Base-by-base conservation (phyloP, 2,113 vertebrate species). In the Gallinago paraguaiae region DNA sequence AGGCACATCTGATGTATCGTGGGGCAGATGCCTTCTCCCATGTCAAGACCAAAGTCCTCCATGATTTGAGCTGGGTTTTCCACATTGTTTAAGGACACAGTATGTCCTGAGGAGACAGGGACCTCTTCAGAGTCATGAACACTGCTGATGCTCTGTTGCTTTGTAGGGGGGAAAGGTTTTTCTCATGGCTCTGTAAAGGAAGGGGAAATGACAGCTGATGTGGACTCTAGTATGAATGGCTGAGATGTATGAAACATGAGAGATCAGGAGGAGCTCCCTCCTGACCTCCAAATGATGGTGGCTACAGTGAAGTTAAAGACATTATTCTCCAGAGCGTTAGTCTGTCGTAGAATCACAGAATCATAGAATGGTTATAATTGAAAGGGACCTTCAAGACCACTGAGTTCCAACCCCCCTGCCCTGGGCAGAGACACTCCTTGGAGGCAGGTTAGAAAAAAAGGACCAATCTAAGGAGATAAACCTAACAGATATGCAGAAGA, bases 1-100 rank as follows among this genome's bases (percentile, higher is more conserved):
- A 35, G 68, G 51, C 9, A 3, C 20, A 11, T 51, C 48, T 68
- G 1, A 22, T 3, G 20, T 37, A 43, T 19, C 0, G 0, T 3
- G 33, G 65, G 27, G 20, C 13, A 53, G 11, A 23, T 31, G 51
- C 61, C 45, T 41, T 30, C 41, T 57, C 57, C 45, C 41, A 31
- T 1, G 1, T 28, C 25, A n/a, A 41, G 28, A 57, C 6, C 75
- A 63, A 19, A 43, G 15, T 22, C 19, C 24, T 80, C 8, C 76
- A 56, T 45, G 48, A 39, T 67, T 35, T 56, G 23, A 59, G n/a
- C 31, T 30, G 27, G 14, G 24, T 24, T 82, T 81, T 56, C 22
- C 22, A 6, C 24, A 43, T 51, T 57, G 4, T 65, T 48, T 30
- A 31, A 54, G 82, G 84, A 41, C 48, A 24, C 0, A 1, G n/a